These are phyloP conservation scores for Chrysolophus pictus DNA, from an alignment of 2,797 vertebrate species.

Conservation along the genomic window DNA sequence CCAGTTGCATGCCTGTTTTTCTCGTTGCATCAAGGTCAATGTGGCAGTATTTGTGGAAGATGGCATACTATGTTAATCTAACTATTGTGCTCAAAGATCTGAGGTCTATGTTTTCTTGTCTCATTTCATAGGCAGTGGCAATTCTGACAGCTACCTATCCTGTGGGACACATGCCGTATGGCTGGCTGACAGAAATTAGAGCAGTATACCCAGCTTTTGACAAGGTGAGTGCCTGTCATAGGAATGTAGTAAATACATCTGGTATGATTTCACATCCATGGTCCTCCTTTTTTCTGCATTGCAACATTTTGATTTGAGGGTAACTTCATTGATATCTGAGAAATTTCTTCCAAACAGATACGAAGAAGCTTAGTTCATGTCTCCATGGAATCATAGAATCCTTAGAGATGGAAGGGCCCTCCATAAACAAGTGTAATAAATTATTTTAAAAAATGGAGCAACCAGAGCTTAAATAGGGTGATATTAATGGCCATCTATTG, in stretches of 20 bases:
- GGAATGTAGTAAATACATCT: background rate
- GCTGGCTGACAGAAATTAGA: slow-evolving; percentile 96
- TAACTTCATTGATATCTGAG: background rate
- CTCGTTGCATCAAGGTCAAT: background rate
- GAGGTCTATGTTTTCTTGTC: slow-evolving; percentile 4
- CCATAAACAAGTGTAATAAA: background rate
- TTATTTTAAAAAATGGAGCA: background rate
- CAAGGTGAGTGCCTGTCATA: slow-evolving; percentile 83
- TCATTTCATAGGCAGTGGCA: slow-evolving; percentile 87
- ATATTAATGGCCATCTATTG: background rate
- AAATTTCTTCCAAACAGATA: background rate
- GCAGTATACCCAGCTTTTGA: slow-evolving; percentile 98
- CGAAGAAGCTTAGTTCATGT: background rate
- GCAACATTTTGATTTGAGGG: background rate
- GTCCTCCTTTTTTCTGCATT: background rate
- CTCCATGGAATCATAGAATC: background rate
- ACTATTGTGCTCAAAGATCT: background rate
- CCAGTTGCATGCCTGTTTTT: background rate
- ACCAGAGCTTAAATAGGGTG: background rate
- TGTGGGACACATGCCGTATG: slow-evolving; percentile 98
- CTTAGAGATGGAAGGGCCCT: background rate
- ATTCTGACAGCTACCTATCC: slow-evolving; percentile 98
- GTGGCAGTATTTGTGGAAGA: background rate
- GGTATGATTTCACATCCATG: background rate
- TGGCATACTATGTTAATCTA: background rate